A percentile compares a stretch with the other conserved stretches of the same genome.
Evolutionary conservation across 2,113 vertebrate genomes (phyloP).

Genomic region (Empidonax traillii): DNA sequence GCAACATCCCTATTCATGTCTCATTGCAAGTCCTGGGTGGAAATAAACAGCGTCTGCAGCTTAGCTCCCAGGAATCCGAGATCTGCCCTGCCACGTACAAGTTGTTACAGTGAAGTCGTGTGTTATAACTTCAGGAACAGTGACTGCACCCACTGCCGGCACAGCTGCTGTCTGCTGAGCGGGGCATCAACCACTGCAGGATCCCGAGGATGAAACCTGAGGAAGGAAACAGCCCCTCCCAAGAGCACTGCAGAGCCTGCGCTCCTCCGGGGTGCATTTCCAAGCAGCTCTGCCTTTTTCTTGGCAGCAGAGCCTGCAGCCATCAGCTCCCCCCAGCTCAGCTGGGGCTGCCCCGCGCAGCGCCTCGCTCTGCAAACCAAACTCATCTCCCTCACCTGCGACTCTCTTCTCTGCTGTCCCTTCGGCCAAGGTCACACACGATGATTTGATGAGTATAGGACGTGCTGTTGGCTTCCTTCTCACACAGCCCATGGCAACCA

Average conservation of each 20-base stretch:
- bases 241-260: too few relatives aligned
- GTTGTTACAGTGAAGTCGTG: rapidly evolving
- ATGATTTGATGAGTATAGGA: background rate
- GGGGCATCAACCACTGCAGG: background rate
- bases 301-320: background rate
- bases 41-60: background rate
- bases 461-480: background rate
- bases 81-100: background rate
- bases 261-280: background rate
- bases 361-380: background rate
- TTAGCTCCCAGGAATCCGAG: background rate
- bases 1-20: background rate
- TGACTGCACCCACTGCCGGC: rapidly evolving
- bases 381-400: rapidly evolving
- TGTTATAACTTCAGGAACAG: background rate
- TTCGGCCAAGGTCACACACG: background rate
- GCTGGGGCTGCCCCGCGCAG: rapidly evolving
- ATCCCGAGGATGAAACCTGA: background rate
- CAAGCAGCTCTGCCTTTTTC: background rate
- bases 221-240: background rate
- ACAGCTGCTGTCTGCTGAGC: background rate
- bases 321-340: too few relatives aligned
- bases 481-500: background rate
- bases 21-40: background rate
- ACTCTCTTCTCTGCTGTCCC: background rate